Conservation (phyloP, 2,113 vertebrate genomes). For the Syngnathus floridae region DNA sequence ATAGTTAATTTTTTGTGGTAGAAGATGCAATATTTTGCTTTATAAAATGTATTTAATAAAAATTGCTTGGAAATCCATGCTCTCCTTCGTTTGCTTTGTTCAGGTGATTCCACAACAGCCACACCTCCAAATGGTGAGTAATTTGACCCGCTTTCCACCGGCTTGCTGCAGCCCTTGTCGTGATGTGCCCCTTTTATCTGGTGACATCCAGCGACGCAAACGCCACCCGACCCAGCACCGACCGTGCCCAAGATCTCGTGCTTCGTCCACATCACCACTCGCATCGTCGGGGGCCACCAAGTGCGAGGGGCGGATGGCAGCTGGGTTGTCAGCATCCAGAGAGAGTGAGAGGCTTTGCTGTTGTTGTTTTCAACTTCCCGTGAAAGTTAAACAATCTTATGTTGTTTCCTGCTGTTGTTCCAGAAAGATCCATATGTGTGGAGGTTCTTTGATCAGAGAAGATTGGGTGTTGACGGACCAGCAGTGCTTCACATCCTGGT, state of each 20-base stretch:
- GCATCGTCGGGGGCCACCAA: conserved; percentile 88
- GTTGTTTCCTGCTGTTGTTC: background rate
- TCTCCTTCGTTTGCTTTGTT: conserved; percentile 26
- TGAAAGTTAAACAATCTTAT: background rate
- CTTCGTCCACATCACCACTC: conserved; percentile 67
- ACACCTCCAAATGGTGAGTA: conserved; percentile 49
- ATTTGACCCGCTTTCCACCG: background rate
- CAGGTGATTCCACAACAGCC: conserved; percentile 51
- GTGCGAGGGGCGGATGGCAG: conserved; percentile 80
- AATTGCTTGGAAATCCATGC: background rate
- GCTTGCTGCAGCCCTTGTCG: background rate
- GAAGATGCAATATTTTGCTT: background rate
- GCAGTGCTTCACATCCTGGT: conserved; percentile 94
- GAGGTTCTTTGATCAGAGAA: conserved; percentile 88
- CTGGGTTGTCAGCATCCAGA: conserved; percentile 94
- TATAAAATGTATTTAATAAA: background rate
- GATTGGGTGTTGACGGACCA: conserved; percentile 92
- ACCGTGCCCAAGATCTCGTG: conserved; percentile 55
- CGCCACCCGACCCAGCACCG: conserved; percentile 27
- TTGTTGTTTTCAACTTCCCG: background rate
- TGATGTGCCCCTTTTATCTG: background rate
- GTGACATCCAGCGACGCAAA: conserved; percentile 8
- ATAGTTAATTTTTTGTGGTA: no score
- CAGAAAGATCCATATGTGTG: conserved; percentile 88
- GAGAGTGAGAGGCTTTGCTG: conserved; percentile 73